Evolutionary conservation across 2,888 invertebrate species (phyloP).

Genomic region (Drosophila macrothrix): DNA sequence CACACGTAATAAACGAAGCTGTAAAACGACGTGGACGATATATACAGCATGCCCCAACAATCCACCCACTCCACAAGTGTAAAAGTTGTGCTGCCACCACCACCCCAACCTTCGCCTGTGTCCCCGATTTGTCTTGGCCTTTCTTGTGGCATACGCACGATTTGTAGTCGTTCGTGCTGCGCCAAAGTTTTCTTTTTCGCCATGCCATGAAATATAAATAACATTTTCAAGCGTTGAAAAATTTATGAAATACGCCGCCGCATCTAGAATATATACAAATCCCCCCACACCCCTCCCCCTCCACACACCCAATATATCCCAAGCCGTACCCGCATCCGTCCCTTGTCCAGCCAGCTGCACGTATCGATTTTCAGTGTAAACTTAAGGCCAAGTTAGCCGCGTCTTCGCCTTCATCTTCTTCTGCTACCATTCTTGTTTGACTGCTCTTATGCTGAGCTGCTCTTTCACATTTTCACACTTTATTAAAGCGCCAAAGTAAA

Average conservation of each 20-base stretch:
- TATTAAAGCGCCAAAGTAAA: slow-evolving; percentile 78
- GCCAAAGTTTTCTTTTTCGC: slow-evolving; percentile 72
- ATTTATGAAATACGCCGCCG: slow-evolving; percentile 77
- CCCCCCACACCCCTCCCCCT: not conserved
- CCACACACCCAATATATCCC: not conserved
- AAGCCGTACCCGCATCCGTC: not conserved
- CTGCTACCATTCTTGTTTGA: slow-evolving; percentile 6
- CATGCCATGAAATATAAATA: slow-evolving; percentile 80
- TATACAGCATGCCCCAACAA: slow-evolving; percentile 22
- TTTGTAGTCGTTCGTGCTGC: slow-evolving; percentile 79
- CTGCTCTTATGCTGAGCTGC: not conserved
- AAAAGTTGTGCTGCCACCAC: slow-evolving; percentile 48
- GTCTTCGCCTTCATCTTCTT: slow-evolving; percentile 1
- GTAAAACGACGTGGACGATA: slow-evolving; percentile 66
- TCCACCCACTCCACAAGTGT: slow-evolving; percentile 41
- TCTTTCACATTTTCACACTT: slow-evolving; percentile 75
- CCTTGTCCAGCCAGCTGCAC: slow-evolving; percentile 23
- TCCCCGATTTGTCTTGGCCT: slow-evolving; percentile 55
- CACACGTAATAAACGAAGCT: slow-evolving; percentile 78
- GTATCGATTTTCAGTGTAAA: slow-evolving; percentile 73
- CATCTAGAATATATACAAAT: slow-evolving; percentile 32
- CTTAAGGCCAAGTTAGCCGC: slow-evolving; percentile 49
- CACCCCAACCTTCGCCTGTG: slow-evolving; percentile 9
- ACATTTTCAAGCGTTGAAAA: slow-evolving; percentile 78
- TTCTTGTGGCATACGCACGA: slow-evolving; percentile 69